Base-by-base conservation (phyloP, 2,888 invertebrate species). In the Boloria selene region DNA sequence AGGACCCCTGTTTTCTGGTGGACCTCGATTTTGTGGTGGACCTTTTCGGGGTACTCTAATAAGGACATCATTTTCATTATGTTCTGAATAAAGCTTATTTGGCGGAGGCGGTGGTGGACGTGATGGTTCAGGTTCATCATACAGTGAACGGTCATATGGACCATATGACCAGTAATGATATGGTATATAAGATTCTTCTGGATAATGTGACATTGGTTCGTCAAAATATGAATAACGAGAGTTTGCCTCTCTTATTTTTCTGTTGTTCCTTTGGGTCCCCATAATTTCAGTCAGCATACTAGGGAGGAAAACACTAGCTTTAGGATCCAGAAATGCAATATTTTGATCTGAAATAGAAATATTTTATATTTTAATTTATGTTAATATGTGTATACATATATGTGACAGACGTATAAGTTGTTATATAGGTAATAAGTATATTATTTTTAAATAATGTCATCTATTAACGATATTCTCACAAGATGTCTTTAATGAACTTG, bases 401-500 rank as follows among this genome's bases (percentile, higher is more conserved):
- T 38, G 10, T 10, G 10, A 38, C n/a, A 26, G 7, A 38, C 14
- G 16, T n/a, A 53, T 16, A 13, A 26, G 1, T 7, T 14, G 26
- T 52, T 16, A 22, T 16, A 16, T 16, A 47, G 4, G 4, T 10
- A 49, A 50, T 13, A 18, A 22, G 22, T 22, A 13, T 50, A 50
- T 22, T 22, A 18, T 14, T 0, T 22, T 13, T 22, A 22, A 2
- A 50, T 13, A 18, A 18, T 7, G 31, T 18, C 13, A 50, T 22
- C 22, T 18, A 13, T 22, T 14, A 17, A 50, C 49, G 13, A 4
- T 13, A 45, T 22, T 45, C 3, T 56, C 2, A 16, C 13, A 56
- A 16, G 2, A 26, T 45, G 26, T n/a, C 56, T 56, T n/a, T 5
- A n/a, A 10, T 56, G 45, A 45, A 45, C 45, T 56, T 26, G 56